Evolutionary conservation across 2,797 vertebrate species (phyloP).

Genomic region (Dermochelys coriacea): DNA sequence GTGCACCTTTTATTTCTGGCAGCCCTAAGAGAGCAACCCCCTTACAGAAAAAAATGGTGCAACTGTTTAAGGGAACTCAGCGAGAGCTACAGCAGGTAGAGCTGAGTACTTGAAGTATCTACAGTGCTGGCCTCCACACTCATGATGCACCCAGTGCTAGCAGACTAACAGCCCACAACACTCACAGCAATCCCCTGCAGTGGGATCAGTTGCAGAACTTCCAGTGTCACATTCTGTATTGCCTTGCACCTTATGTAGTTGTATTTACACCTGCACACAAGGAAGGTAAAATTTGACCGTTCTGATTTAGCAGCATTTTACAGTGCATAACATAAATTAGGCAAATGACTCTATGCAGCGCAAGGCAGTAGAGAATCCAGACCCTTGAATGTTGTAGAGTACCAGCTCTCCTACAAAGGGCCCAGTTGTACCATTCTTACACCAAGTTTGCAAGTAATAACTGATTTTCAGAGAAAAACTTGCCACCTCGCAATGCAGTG

Average conservation of each 20-base stretch:
- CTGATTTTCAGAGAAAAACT: not conserved
- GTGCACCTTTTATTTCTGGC: not conserved
- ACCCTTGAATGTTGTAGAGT: not conserved
- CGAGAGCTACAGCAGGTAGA: not conserved
- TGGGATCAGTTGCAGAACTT: not conserved
- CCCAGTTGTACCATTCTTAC: not conserved
- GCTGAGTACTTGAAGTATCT: accelerated
- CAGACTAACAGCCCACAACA: not conserved
- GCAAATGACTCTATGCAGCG: not conserved
- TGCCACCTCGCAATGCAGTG: not conserved
- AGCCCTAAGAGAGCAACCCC: not conserved
- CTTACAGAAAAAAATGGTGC: not conserved
- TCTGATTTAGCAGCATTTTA: not conserved
- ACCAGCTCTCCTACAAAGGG: not conserved
- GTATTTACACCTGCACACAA: not conserved
- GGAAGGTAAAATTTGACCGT: not conserved
- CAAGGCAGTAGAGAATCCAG: not conserved
- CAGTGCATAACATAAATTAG: not conserved
- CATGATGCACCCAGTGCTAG: accelerated
- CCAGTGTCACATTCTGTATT: not conserved
- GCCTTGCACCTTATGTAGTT: not conserved
- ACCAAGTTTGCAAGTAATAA: not conserved
- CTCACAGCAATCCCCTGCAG: accelerated
- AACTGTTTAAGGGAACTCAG: accelerated
- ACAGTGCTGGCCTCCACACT: not conserved